phyloP scores from a whole-genome alignment of 2,888 invertebrate species.

The Agrilus mali region DNA sequence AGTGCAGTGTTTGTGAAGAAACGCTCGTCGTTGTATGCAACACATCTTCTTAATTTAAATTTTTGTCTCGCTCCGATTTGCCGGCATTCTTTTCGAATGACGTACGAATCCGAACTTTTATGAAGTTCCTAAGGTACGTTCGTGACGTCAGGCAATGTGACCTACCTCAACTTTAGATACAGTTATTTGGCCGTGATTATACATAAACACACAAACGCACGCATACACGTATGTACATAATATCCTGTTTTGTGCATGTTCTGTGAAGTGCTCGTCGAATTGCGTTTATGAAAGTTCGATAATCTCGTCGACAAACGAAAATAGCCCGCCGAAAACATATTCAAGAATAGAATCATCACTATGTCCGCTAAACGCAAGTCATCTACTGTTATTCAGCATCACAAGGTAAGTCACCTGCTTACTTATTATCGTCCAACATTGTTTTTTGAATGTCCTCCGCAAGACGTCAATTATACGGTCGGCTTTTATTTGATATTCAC shows the following conservation, averaged over 20 bases:
- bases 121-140: too few relatives aligned
- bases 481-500: background rate
- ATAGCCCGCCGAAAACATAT: constrained; percentile 1
- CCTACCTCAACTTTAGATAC: constrained; percentile 32
- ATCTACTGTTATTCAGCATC: constrained; percentile 59
- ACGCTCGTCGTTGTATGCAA: too few relatives aligned
- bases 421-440: too few relatives aligned
- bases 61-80: too few relatives aligned
- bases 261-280: background rate
- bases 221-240: background rate
- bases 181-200: constrained; percentile 31
- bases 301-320: constrained; percentile 1
- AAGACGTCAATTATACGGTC: background rate
- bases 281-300: constrained; percentile 2
- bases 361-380: constrained; percentile 68
- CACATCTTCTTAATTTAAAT: too few relatives aligned
- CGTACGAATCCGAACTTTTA: too few relatives aligned
- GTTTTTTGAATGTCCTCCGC: background rate
- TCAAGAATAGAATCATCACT: background rate
- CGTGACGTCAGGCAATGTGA: constrained; percentile 20
- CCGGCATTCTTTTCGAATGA: too few relatives aligned
- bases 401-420: constrained; percentile 27
- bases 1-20: too few relatives aligned
- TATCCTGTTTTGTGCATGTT: constrained; percentile 7
- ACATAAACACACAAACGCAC: too few relatives aligned